Evolutionary conservation across 2,888 invertebrate species (phyloP).

Genomic region (Lepidochrysops patricia): DNA sequence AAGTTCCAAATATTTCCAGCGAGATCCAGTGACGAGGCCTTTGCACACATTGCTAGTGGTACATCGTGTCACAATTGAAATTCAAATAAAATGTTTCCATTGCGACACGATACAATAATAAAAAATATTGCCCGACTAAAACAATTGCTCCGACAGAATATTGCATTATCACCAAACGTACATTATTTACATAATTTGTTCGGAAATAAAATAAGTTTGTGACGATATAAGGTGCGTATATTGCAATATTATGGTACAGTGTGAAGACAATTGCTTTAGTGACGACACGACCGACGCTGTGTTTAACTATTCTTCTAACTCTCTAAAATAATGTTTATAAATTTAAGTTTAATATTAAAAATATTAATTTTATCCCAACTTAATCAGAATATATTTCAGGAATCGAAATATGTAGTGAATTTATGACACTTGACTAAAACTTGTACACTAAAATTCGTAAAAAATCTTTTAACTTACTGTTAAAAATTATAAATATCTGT

Average conservation of each 20-base stretch:
- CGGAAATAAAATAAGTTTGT: background rate
- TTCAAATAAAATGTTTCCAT: conserved; percentile 32
- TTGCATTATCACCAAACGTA: background rate
- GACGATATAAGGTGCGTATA: background rate
- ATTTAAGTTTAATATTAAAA: background rate
- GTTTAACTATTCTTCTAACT: background rate
- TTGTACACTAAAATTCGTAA: background rate
- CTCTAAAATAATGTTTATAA: background rate
- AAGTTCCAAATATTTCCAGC: conserved; percentile 37
- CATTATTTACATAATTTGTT: background rate
- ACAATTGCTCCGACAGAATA: conserved; percentile 33
- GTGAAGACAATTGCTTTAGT: conserved; percentile 9
- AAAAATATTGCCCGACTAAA: conserved; percentile 59
- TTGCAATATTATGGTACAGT: conserved; percentile 3
- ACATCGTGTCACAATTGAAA: conserved; percentile 48
- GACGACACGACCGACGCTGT: conserved; percentile 3
- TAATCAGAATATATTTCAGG: background rate
- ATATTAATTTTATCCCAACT: background rate
- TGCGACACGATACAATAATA: conserved; percentile 47
- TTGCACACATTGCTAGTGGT: conserved; percentile 72
- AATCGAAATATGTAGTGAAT: background rate
- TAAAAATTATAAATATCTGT: background rate
- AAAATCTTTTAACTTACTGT: background rate
- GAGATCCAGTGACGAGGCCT: conserved; percentile 65
- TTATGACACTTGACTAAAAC: background rate